These are phyloP conservation scores for Solea senegalensis DNA, from an alignment of 2,113 vertebrate species.

Conservation along the genomic window DNA sequence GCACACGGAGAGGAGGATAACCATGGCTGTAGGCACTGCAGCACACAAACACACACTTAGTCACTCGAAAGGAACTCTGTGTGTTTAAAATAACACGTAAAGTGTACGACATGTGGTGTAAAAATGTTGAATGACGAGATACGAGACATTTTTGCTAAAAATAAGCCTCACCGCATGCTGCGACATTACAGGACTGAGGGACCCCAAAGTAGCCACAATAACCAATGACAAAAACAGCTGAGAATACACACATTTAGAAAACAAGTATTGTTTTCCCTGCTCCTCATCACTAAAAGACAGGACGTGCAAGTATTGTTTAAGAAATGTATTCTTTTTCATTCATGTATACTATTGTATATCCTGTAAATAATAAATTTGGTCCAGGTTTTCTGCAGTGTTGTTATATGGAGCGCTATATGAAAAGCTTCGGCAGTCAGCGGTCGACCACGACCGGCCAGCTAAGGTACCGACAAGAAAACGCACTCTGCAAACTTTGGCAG, in stretches of 20 bases:
- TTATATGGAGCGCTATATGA: too few relatives aligned
- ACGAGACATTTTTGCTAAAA: neutral
- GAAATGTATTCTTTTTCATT: neutral
- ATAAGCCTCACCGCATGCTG: conserved; percentile 15
- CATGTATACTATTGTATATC: too few relatives aligned
- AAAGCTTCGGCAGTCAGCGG: too few relatives aligned
- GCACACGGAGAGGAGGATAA: conserved; percentile 72
- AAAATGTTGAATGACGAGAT: conserved; percentile 25
- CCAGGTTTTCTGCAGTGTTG: too few relatives aligned
- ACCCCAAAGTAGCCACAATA: conserved; percentile 57
- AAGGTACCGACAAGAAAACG: too few relatives aligned
- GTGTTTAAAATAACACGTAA: neutral
- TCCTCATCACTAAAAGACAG: neutral
- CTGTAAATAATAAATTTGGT: too few relatives aligned
- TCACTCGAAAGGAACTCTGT: neutral
- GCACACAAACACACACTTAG: conserved; percentile 44
- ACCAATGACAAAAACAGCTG: conserved; percentile 38
- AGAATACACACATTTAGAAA: conserved; percentile 19
- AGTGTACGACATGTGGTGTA: conserved; percentile 28
- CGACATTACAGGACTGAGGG: conserved; percentile 24
- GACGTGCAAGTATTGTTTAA: neutral
- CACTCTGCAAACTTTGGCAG: too few relatives aligned
- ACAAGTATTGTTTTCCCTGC: conserved; percentile 3
- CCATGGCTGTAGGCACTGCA: conserved; percentile 55
- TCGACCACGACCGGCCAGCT: too few relatives aligned